Evolutionary conservation across 2,113 vertebrate species (phyloP).

Genomic region (Notothenia coriiceps): DNA sequence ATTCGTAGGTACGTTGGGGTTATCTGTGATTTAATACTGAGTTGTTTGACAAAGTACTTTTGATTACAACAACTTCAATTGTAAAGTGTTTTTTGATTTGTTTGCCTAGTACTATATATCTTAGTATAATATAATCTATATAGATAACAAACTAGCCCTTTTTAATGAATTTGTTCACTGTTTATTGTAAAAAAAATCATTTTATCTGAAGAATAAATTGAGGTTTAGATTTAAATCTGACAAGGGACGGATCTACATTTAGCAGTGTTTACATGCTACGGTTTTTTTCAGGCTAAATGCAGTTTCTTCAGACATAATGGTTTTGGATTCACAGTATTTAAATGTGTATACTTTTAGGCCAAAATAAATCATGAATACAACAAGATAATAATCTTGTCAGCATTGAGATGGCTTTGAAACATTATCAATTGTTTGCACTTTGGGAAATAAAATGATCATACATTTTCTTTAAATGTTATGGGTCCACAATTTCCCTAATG

Average conservation of each 20-base stretch:
- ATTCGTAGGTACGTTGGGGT: slow-evolving; percentile 56
- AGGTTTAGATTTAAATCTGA: neutral
- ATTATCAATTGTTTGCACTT: neutral
- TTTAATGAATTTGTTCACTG: neutral
- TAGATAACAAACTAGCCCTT: neutral
- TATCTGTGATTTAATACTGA: neutral
- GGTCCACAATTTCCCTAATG: neutral
- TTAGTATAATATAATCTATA: neutral
- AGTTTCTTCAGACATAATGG: too few relatives aligned
- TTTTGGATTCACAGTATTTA: too few relatives aligned
- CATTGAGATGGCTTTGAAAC: neutral
- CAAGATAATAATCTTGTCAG: neutral
- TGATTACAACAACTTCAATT: neutral
- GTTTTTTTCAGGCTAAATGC: too few relatives aligned
- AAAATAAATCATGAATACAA: neutral
- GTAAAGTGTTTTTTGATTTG: neutral
- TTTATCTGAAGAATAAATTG: neutral
- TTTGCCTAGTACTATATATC: neutral
- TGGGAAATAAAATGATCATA: neutral
- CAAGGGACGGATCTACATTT: too few relatives aligned
- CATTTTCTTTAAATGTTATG: neutral
- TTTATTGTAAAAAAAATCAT: neutral
- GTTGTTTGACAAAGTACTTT: neutral
- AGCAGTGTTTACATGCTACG: too few relatives aligned
- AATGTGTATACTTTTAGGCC: neutral